Percentiles rank a stretch among this genome's conserved stretches.
Conservation (phyloP, 2,797 vertebrate genomes). For the Peromyscus nudipes region DNA sequence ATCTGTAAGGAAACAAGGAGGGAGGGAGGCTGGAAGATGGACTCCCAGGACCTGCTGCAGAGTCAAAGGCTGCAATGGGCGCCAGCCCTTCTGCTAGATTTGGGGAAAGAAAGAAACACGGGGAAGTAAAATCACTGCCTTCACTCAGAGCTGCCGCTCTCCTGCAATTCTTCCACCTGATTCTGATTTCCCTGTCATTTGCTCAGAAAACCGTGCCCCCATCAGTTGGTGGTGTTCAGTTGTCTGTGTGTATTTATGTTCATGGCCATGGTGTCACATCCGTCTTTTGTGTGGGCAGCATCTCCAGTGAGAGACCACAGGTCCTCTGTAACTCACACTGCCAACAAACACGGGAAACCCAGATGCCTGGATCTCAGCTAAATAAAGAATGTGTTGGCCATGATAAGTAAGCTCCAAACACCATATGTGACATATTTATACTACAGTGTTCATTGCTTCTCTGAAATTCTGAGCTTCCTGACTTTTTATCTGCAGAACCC, state of each 20-base stretch:
- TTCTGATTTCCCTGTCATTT: neutral
- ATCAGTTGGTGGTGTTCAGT: neutral
- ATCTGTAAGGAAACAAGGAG: neutral
- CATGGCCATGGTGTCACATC: neutral
- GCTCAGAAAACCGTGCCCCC: neutral
- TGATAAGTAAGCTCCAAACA: neutral
- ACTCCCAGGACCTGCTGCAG: neutral
- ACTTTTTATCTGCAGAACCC: slow-evolving; percentile 30
- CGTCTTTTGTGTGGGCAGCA: no score
- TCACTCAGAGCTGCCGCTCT: neutral
- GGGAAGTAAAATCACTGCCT: neutral
- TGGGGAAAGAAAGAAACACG: neutral
- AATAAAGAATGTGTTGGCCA: neutral
- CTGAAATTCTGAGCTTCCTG: neutral
- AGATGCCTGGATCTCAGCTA: neutral
- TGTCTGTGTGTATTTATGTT: neutral
- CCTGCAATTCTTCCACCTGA: neutral
- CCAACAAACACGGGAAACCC: neutral
- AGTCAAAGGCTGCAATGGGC: neutral
- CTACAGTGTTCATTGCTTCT: neutral
- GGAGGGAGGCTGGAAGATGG: neutral
- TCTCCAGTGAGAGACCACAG: neutral
- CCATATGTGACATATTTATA: neutral
- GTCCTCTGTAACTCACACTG: neutral
- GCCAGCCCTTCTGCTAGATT: neutral